Conservation (phyloP, 1,140 invertebrate genomes). For the Ips nitidus region DNA sequence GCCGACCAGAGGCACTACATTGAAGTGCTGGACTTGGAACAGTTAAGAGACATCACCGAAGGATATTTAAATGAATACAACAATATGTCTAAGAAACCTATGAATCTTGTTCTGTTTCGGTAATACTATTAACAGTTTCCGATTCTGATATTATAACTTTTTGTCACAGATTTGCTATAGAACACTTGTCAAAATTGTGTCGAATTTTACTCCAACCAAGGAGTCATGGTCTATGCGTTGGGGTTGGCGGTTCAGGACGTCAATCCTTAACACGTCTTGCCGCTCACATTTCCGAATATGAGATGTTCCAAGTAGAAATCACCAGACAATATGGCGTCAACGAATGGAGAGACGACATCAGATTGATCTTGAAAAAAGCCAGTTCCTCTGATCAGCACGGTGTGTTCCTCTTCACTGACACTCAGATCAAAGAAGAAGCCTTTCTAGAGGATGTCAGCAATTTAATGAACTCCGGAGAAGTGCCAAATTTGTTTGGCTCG, state of each 20-base stretch:
- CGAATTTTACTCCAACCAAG: conserved; percentile 89
- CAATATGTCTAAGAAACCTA: conserved; percentile 95
- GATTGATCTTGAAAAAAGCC: conserved; percentile 75
- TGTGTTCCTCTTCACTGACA: conserved; percentile 75
- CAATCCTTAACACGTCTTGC: conserved; percentile 88
- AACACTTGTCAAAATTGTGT: conserved; percentile 90
- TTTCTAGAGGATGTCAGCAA: conserved; percentile 95
- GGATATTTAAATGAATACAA: conserved; percentile 91
- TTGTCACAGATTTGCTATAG: conserved; percentile 78
- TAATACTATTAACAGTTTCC: conserved; percentile 45
- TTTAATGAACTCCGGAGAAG: conserved; percentile 88
- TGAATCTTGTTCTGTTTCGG: conserved; percentile 95
- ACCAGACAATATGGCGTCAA: conserved; percentile 77
- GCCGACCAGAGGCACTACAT: conserved; percentile 85
- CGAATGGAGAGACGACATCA: conserved; percentile 92
- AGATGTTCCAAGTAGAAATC: conserved; percentile 90
- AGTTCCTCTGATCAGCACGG: conserved; percentile 83
- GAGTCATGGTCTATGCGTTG: conserved; percentile 82
- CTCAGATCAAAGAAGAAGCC: conserved; percentile 84
- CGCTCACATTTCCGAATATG: conserved; percentile 91
- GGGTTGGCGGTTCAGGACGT: conserved; percentile 89
- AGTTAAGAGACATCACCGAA: conserved; percentile 83
- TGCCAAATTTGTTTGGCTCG: conserved; percentile 81
- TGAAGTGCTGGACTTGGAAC: conserved; percentile 83
- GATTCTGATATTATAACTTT: background rate